Evolutionary conservation across 1,140 invertebrate species (phyloP).

Genomic region (Dendrolimus kikuchii): DNA sequence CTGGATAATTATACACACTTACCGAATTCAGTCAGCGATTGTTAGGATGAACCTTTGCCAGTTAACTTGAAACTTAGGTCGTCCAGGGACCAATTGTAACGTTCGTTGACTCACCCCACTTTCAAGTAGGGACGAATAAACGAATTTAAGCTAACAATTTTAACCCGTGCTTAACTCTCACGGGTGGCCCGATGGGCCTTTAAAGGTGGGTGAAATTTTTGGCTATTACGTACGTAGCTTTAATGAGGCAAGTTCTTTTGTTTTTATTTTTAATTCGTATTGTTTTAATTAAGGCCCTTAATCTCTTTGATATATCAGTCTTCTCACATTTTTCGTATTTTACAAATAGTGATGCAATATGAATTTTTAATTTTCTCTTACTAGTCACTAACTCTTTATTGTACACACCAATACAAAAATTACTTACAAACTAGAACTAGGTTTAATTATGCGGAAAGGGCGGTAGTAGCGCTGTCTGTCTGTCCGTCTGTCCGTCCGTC

Average conservation of each 20-base stretch:
- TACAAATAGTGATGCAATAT: too few relatives aligned
- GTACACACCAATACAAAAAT: too few relatives aligned
- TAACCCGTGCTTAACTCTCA: conserved; percentile 43
- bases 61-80: conserved; percentile 39
- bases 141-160: conserved; percentile 57
- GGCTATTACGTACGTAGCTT: conserved; percentile 14
- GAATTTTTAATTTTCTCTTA: too few relatives aligned
- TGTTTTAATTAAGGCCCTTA: conserved; percentile 9
- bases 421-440: too few relatives aligned
- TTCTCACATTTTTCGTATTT: too few relatives aligned
- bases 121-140: conserved; percentile 37
- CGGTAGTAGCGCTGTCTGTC: too few relatives aligned
- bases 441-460: too few relatives aligned
- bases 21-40: conserved; percentile 26
- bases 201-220: conserved; percentile 21
- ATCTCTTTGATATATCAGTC: background rate
- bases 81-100: conserved; percentile 47
- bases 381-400: too few relatives aligned
- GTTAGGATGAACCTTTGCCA: conserved; percentile 13
- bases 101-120: conserved; percentile 28
- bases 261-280: conserved; percentile 20
- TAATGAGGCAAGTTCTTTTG: conserved; percentile 24
- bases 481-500: too few relatives aligned
- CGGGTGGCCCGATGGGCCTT: conserved; percentile 16
- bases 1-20: conserved; percentile 17